These are phyloP conservation scores for Euplagia quadripunctaria DNA, from an alignment of 2,888 invertebrate species.

Conservation along the genomic window DNA sequence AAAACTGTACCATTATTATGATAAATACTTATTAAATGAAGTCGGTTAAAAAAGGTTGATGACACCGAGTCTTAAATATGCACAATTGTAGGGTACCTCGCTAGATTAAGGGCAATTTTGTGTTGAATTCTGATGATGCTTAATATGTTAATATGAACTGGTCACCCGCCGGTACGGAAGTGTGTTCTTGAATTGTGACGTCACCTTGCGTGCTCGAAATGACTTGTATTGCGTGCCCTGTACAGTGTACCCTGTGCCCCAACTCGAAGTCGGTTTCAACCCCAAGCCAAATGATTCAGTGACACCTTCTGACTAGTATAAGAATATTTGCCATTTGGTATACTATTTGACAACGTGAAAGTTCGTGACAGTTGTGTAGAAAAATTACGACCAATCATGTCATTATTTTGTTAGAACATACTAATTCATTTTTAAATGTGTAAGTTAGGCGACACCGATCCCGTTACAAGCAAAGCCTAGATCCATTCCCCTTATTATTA, in stretches of 20 bases:
- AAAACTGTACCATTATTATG: conserved; percentile 49
- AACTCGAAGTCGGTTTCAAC: neutral
- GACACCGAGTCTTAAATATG: conserved; percentile 32
- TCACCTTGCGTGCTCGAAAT: neutral
- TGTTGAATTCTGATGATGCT: neutral
- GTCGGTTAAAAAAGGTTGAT: conserved; percentile 44
- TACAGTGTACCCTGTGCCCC: neutral
- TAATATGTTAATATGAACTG: neutral
- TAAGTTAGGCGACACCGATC: too few relatives aligned
- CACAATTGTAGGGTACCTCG: conserved; percentile 6
- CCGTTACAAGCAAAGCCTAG: too few relatives aligned
- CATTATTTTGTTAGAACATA: too few relatives aligned
- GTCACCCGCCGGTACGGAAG: neutral
- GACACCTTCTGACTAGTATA: neutral
- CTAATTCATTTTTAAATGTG: too few relatives aligned
- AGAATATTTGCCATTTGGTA: too few relatives aligned
- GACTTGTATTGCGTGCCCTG: neutral
- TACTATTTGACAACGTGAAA: too few relatives aligned
- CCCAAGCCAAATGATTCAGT: neutral
- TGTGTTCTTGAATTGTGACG: neutral
- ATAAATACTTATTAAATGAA: conserved; percentile 45
- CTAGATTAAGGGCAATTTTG: neutral
- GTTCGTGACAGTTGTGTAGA: neutral
- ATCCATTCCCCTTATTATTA: too few relatives aligned
- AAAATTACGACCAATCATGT: too few relatives aligned